These are phyloP conservation scores for Hyles vespertilio DNA, from an alignment of 1,140 invertebrate species.

Conservation along the genomic window DNA sequence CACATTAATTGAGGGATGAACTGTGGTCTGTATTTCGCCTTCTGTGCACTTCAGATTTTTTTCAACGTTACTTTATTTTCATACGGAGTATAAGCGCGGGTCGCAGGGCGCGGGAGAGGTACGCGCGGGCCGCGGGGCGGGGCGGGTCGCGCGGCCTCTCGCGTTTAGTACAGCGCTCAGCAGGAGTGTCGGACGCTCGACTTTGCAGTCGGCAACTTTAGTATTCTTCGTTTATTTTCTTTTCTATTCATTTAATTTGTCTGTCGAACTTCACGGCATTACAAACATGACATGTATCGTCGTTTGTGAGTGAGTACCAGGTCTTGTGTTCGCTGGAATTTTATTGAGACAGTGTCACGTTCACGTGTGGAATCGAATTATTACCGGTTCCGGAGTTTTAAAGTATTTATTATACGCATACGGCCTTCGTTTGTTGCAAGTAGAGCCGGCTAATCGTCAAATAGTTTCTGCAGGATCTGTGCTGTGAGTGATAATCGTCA, in stretches of 20 bases:
- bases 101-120: conserved; percentile 51
- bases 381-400: conserved; percentile 68
- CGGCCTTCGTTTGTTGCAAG: conserved; percentile 63
- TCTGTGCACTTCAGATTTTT: conserved; percentile 41
- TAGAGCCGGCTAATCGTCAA: conserved; percentile 59
- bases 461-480: conserved; percentile 47
- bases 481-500: conserved; percentile 33
- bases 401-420: conserved; percentile 65
- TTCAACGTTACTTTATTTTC: conserved; percentile 49
- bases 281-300: conserved; percentile 47
- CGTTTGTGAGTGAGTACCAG: conserved; percentile 42
- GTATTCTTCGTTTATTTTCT: conserved; percentile 75
- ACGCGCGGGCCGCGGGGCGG: conserved; percentile 48
- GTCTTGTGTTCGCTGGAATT: conserved; percentile 46
- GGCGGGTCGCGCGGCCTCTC: conserved; percentile 65
- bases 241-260: conserved; percentile 74
- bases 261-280: conserved; percentile 41
- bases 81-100: conserved; percentile 51
- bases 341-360: conserved; percentile 69
- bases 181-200: conserved; percentile 71
- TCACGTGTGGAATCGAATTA: conserved; percentile 63
- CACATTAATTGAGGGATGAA: conserved; percentile 23
- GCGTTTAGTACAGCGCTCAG: conserved; percentile 73
- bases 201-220: conserved; percentile 66
- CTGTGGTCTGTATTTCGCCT: conserved; percentile 28